phyloP scores from a whole-genome alignment of 2,888 invertebrate species.

The Athalia circularis region DNA sequence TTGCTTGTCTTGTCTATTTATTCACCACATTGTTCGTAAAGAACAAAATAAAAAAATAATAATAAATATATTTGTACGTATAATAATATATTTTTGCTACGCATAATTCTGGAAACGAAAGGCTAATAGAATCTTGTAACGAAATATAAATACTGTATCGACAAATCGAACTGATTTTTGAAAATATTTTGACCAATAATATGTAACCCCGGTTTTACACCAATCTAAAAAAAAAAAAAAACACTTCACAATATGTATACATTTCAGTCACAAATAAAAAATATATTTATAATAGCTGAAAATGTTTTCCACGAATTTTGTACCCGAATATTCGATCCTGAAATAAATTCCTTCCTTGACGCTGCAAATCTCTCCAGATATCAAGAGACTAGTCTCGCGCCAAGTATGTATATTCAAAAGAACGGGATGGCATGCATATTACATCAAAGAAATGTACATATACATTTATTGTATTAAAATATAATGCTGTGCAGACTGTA shows the following conservation, averaged over 20 bases:
- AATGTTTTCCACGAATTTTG: not conserved
- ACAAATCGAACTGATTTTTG: not conserved
- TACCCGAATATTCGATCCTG: not conserved
- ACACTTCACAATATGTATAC: not conserved
- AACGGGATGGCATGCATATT: too few species aligned
- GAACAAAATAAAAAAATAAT: not conserved
- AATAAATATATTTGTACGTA: not conserved
- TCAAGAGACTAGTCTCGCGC: too few species aligned
- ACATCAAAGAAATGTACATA: too few species aligned
- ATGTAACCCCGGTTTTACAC: not conserved
- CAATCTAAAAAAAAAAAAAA: not conserved
- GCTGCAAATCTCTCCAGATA: not conserved
- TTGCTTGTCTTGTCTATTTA: constrained; percentile 22
- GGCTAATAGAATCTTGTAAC: too few species aligned
- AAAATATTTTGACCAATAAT: not conserved
- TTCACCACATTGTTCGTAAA: not conserved
- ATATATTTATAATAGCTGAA: constrained; percentile 23
- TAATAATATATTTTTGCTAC: constrained; percentile 22
- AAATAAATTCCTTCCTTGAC: not conserved
- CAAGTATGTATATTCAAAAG: too few species aligned
- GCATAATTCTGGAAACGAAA: constrained; percentile 1
- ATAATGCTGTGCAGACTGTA: not conserved
- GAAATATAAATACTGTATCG: not conserved
- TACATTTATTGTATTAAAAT: too few species aligned
- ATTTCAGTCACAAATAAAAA: constrained; percentile 6